These are phyloP conservation scores for Notarius lentiginosus DNA, from an alignment of 2,113 vertebrate species.

Conservation along the genomic window DNA sequence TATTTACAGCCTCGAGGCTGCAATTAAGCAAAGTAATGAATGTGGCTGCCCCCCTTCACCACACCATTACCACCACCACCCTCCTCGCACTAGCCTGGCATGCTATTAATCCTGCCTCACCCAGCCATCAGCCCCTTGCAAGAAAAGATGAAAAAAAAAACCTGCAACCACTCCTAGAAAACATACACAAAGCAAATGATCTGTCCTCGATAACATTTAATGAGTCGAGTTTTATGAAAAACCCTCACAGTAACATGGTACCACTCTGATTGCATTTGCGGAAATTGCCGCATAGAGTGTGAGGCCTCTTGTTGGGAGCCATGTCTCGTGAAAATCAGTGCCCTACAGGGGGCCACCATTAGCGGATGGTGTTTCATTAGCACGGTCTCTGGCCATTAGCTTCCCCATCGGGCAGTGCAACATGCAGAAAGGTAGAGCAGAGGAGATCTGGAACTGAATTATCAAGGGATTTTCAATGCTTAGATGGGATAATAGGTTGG, in stretches of 20 bases:
- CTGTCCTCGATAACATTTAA: not conserved
- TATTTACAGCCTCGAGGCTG: constrained; percentile 47
- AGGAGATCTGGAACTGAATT: not conserved
- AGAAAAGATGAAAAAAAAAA: not conserved
- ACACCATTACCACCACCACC: constrained; percentile 15
- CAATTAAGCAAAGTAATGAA: constrained; percentile 52
- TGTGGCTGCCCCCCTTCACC: constrained; percentile 16
- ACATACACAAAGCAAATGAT: not conserved
- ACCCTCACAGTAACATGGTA: not conserved
- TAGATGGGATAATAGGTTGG: not conserved
- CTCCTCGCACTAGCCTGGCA: constrained; percentile 27
- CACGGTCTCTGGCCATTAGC: constrained; percentile 62
- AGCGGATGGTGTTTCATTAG: constrained; percentile 73
- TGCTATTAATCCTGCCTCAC: constrained; percentile 47
- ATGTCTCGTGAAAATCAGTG: not conserved
- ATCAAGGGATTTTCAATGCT: not conserved
- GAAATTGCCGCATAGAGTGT: not conserved
- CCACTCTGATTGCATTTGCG: not conserved
- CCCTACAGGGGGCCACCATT: constrained; percentile 67
- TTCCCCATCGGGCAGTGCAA: constrained; percentile 13
- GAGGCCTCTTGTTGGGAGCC: not conserved
- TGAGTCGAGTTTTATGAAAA: not conserved
- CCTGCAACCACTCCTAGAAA: not conserved
- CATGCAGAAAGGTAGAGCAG: not conserved
- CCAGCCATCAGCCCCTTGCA: constrained; percentile 11